Evolutionary conservation across 2,888 invertebrate genomes (phyloP), one percentile per base, ranked within the genome.

Genomic region (Amphipoea lucens): DNA sequence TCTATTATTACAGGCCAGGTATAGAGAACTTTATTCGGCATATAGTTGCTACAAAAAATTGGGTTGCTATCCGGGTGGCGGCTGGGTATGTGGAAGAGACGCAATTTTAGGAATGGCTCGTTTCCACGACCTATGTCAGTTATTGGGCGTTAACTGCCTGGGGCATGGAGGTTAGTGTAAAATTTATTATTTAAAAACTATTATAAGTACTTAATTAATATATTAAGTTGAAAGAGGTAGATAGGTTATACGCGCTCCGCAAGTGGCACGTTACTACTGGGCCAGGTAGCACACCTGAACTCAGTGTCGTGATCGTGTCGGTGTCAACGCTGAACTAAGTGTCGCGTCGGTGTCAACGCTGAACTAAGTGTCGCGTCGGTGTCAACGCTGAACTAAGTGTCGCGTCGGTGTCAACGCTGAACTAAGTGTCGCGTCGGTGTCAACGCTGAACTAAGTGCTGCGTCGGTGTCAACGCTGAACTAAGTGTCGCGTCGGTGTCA

Each of bases 81-180:
- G 82, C 23, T 67, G 60, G 76, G 5, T 80, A 2, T 80, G 80
- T 40, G 80, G 5, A 1, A 0, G 3, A 0, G 5, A 17, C 11
- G 11, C 0, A 0, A 2, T 0, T 62, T 40, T 4, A 40, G 0
- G 0, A 23, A 62, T 68, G 0, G 80, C 40, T 6, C 4, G 6
- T 14, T 80, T 80, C 17, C 45, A 23, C 3, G 80, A 80, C 14
- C 9, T 6, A 29, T 82, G 80, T 29, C 54, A 76, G 14, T 14
- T 82, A 0, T 40, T 76, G 48, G 83, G 83, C 4, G 68, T 29
- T 23, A 80, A 80, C 40, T 80, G 80, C 48, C 4, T 1, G 40
- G 2, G 7, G 45, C 67, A 82, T 63, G 83, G 80, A 40, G 0
- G 80, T 82, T 57, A 54, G 80, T 80, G 36, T 48, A 20, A 5